Evolutionary conservation across 2,888 invertebrate genomes (phyloP).

Genomic region (Coenonympha glycerion): DNA sequence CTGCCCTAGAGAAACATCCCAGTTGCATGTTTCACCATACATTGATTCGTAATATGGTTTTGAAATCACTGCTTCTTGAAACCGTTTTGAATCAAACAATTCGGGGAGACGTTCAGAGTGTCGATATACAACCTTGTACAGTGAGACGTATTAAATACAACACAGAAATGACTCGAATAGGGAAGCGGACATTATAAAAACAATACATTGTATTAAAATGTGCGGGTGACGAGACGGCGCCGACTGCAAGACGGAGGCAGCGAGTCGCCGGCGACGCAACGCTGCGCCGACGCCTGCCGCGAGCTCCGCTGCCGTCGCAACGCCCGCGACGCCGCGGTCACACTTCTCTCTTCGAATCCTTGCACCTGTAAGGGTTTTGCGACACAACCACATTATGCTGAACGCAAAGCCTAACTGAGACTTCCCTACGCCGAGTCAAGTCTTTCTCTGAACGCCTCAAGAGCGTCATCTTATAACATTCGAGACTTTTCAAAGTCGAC

Average conservation of each 20-base stretch:
- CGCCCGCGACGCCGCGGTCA: slow-evolving; percentile 27
- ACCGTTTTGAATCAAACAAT: slow-evolving; percentile 33
- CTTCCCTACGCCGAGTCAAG: slow-evolving; percentile 71
- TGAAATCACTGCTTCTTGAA: slow-evolving; percentile 1
- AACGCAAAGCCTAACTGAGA: slow-evolving; percentile 63
- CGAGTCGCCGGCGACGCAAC: slow-evolving; percentile 27
- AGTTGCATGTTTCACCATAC: slow-evolving; percentile 6
- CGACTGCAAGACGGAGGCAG: slow-evolving; percentile 29
- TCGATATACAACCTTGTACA: background rate
- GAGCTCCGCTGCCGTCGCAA: slow-evolving; percentile 36
- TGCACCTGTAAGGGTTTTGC: slow-evolving; percentile 74
- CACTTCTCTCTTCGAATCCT: slow-evolving; percentile 57
- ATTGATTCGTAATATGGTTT: slow-evolving; percentile 1
- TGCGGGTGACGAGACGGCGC: slow-evolving; percentile 37
- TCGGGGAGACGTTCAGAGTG: slow-evolving; percentile 58
- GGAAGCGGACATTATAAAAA: slow-evolving; percentile 48
- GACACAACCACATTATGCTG: slow-evolving; percentile 76
- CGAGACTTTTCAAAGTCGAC: slow-evolving; percentile 28
- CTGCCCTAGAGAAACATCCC: background rate
- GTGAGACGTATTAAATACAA: background rate
- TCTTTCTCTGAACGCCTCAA: slow-evolving; percentile 63
- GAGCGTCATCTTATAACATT: slow-evolving; percentile 17
- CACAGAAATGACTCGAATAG: slow-evolving; percentile 63
- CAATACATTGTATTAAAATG: slow-evolving; percentile 46
- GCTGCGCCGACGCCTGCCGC: slow-evolving; percentile 20